Percentiles rank a stretch among this genome's conserved stretches.
phyloP scores from a whole-genome alignment of 2,888 invertebrate genomes.

The Drosophila histrio region DNA sequence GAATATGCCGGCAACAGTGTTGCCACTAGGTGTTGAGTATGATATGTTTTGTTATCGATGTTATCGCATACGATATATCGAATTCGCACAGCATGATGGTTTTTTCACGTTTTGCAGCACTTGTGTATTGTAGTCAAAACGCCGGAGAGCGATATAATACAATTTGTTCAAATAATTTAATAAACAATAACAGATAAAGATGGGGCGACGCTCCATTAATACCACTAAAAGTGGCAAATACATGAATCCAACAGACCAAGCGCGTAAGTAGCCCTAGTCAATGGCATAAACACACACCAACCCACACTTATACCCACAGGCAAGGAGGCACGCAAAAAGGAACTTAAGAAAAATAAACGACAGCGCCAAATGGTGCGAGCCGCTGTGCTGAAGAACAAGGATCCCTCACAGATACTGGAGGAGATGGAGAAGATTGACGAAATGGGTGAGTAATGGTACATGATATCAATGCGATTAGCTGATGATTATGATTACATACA shows the following conservation, averaged over 20 bases:
- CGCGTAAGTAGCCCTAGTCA: conserved; percentile 89
- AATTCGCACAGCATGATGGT: neutral
- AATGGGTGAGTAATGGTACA: conserved; percentile 90
- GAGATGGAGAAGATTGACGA: conserved; percentile 99
- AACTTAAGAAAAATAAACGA: conserved; percentile 98
- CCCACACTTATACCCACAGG: conserved; percentile 85
- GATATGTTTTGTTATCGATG: neutral
- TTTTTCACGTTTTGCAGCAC: neutral
- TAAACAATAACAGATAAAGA: conserved; percentile 81
- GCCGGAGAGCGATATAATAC: conserved; percentile 17
- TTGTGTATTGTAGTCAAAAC: conserved; percentile 19
- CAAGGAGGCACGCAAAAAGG: conserved; percentile 98
- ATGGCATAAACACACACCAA: neutral
- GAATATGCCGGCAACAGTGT: conserved; percentile 24
- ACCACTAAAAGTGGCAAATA: conserved; percentile 99
- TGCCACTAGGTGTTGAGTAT: conserved; percentile 18
- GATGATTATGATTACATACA: neutral
- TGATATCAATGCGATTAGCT: too few species aligned
- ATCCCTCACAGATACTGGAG: conserved; percentile 96
- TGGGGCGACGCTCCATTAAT: conserved; percentile 98
- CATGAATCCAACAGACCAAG: conserved; percentile 99
- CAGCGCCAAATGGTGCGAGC: conserved; percentile 98
- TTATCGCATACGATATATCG: neutral
- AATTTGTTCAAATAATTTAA: neutral
- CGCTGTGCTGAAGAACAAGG: conserved; percentile 98